A percentile compares a stretch with the other conserved stretches of the same genome.
phyloP scores from a whole-genome alignment of 2,113 vertebrate species.

The Mustela lutreola region DNA sequence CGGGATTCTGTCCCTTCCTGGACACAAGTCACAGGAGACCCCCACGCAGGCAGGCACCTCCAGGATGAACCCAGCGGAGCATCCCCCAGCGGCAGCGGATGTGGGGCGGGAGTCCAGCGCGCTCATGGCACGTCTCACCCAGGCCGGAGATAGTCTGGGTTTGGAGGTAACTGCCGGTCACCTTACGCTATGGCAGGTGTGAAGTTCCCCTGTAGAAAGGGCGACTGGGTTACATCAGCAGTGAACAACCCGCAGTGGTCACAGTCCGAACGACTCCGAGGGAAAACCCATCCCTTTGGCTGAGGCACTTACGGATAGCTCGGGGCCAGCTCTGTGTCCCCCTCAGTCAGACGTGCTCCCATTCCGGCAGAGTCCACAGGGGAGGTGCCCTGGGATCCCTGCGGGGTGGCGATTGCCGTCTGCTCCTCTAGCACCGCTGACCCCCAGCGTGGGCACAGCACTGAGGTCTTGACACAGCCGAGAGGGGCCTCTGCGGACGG shows the following conservation, averaged over 20 bases:
- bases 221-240: too few species aligned
- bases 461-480: neutral
- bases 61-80: rapidly evolving
- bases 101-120: too few species aligned
- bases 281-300: neutral
- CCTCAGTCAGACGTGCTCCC: rapidly evolving
- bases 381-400: neutral
- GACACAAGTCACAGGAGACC: neutral
- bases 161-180: rapidly evolving
- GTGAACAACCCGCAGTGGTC: neutral
- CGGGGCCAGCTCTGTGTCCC: rapidly evolving
- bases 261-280: neutral
- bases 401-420: rapidly evolving
- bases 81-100: rapidly evolving
- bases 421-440: too few species aligned
- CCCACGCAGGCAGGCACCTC: rapidly evolving
- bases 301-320: neutral
- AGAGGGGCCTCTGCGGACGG: neutral
- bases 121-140: too few species aligned
- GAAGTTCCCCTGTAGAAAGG: too few species aligned
- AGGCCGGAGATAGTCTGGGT: rapidly evolving
- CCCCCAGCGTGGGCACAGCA: neutral
- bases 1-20: rapidly evolving
- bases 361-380: neutral
- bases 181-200: neutral